Conservation (phyloP, 2,113 vertebrate genomes). For the Phocoena sinus region DNA sequence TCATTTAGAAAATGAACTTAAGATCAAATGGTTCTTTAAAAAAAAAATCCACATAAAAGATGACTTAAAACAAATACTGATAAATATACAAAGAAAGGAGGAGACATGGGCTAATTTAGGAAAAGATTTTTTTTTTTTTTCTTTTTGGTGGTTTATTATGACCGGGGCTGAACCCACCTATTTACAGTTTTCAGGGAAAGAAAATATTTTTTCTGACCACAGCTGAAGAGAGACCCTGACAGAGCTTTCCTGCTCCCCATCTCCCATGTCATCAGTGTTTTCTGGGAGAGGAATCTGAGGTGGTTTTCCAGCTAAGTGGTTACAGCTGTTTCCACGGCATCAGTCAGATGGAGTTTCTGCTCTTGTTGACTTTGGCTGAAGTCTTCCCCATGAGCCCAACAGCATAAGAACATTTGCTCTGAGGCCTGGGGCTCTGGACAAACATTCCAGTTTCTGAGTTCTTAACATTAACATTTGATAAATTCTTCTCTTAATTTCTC, state of each 20-base stretch:
- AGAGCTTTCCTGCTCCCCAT: slow-evolving; percentile 82
- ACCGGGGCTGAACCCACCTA: slow-evolving; percentile 61
- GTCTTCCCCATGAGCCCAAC: slow-evolving; percentile 83
- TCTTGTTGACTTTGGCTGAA: slow-evolving; percentile 90
- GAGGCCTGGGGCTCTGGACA: slow-evolving; percentile 85
- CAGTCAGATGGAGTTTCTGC: slow-evolving; percentile 89
- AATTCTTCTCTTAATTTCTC: slow-evolving; percentile 86
- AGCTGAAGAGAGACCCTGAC: slow-evolving; percentile 83
- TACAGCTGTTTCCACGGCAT: slow-evolving; percentile 94
- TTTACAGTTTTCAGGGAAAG: slow-evolving; percentile 82
- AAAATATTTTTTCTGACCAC: slow-evolving; percentile 83
- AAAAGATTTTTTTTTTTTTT: slow-evolving; percentile 43
- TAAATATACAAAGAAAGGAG: slow-evolving; percentile 2
- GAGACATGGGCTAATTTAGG: not conserved
- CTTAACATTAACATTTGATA: slow-evolving; percentile 86
- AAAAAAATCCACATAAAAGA: not conserved
- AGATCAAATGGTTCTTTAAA: not conserved
- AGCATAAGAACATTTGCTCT: slow-evolving; percentile 83
- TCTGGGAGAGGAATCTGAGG: slow-evolving; percentile 87
- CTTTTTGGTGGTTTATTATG: slow-evolving; percentile 67
- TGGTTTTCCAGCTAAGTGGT: slow-evolving; percentile 91
- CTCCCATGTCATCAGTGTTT: slow-evolving; percentile 86
- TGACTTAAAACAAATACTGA: slow-evolving; percentile 11
- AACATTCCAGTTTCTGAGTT: slow-evolving; percentile 90
- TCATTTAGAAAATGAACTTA: not conserved